Evolutionary conservation across 2,113 vertebrate species (phyloP), one percentile per base, ranked within the genome.

Genomic region (Eleginops maclovinus): DNA sequence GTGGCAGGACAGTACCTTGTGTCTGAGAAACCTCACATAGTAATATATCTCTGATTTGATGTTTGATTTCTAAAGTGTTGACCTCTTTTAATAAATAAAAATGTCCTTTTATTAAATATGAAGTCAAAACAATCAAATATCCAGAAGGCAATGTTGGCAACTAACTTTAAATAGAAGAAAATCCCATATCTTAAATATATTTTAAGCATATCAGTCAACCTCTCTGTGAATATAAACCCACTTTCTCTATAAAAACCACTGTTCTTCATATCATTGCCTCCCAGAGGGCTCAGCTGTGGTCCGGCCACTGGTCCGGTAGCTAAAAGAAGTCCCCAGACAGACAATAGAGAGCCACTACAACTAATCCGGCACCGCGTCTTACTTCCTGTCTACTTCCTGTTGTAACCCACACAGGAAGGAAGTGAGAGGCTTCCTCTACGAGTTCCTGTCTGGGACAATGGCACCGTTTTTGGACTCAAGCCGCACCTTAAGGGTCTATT

Each of bases 381-480:
- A 26, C 70, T 87, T 87, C 87, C 88, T 85, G 90, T 79, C 80
- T 58, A 76, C 79, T 89, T 92, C 90, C 92, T 88, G 81, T 66
- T 77, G 26, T 51, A 63, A 44, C 22, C 64, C 28, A 67, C 79
- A 70, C 80, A 80, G 90, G 88, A 89, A 86, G 87, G 82, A 88
- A 87, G 79, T 19, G 44, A 56, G 50, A 65, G 84, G 28, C 83
- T 91, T 92, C 89, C 85, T 88, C 60, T 85, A 91, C 63, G 83
- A 91, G 81, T 91, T 93, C 89, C 90, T 82, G 89, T 75, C 43
- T 60, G 0, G 72, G 73, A 93, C 90, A 93, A 93, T 93, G 85
- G 89, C 74, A 83, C 53, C 6, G 66, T 49, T n/a, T 36, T 65
- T 46, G 64, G n/a, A 31, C 16, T 17, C 22, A 17, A 46, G 55